Conservation (phyloP, 2,113 vertebrate genomes). For the Varanus salvator region DNA sequence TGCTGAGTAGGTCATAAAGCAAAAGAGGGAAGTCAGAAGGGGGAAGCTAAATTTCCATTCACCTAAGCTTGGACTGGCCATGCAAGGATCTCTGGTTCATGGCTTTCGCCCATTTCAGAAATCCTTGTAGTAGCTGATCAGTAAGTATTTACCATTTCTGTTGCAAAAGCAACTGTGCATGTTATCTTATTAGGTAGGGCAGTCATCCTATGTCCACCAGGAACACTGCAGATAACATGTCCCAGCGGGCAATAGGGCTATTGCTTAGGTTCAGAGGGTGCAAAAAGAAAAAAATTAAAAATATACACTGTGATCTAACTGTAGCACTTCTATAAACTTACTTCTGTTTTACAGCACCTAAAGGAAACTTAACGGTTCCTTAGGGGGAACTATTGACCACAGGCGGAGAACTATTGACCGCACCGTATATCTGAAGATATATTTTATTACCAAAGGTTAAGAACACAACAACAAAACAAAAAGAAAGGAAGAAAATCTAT, state of each 20-base stretch:
- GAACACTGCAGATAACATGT: constrained; percentile 76
- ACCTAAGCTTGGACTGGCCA: background rate
- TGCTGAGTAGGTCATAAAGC: background rate
- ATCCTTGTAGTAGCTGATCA: constrained; percentile 66
- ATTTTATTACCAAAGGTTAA: constrained; percentile 72
- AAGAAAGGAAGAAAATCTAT: constrained; percentile 55
- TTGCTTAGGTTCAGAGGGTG: constrained; percentile 80
- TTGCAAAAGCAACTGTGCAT: constrained; percentile 27
- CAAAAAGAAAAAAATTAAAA: constrained; percentile 52
- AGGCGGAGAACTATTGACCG: constrained; percentile 73
- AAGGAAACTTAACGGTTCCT: constrained; percentile 78
- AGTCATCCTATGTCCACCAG: constrained; percentile 70
- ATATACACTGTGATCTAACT: constrained; percentile 56
- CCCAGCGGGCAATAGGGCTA: constrained; percentile 78
- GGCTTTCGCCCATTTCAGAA: constrained; percentile 55
- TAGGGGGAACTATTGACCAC: constrained; percentile 55
- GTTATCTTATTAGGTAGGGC: constrained; percentile 64
- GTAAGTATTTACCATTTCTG: constrained; percentile 36
- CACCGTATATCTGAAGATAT: constrained; percentile 77
- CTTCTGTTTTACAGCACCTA: constrained; percentile 55
- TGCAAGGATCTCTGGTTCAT: background rate
- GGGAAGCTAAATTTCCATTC: background rate
- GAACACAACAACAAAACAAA: constrained; percentile 60
- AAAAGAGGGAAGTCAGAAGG: background rate
- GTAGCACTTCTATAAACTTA: constrained; percentile 66